A percentile compares a stretch with the other conserved stretches of the same genome.
Conservation (phyloP, 1,140 invertebrate species). For the Battus philenor region DNA sequence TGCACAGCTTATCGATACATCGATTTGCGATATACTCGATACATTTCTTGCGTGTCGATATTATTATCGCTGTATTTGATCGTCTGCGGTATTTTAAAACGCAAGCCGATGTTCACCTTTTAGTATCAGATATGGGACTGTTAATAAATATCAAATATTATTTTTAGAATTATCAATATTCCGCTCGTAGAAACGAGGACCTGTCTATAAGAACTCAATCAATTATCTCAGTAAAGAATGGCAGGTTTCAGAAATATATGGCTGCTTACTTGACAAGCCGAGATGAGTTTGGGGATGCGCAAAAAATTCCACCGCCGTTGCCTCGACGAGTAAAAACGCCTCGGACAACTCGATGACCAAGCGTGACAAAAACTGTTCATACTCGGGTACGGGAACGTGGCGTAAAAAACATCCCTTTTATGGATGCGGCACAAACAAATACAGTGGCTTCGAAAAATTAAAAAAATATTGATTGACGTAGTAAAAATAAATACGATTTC, state of each 20-base stretch:
- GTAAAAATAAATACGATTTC: constrained; percentile 23
- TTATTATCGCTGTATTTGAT: background rate
- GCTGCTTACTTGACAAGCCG: constrained; percentile 38
- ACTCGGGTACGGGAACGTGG: constrained; percentile 34
- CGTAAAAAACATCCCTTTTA: constrained; percentile 46
- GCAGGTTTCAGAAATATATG: constrained; percentile 52
- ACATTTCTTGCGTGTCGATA: constrained; percentile 5
- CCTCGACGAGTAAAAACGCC: constrained; percentile 51
- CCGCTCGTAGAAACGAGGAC: constrained; percentile 24
- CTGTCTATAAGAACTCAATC: constrained; percentile 57
- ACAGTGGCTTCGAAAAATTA: constrained; percentile 34
- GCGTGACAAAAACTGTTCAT: constrained; percentile 50
- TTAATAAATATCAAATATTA: no score
- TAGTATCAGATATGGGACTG: no score
- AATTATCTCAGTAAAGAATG: constrained; percentile 51
- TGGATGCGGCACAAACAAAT: constrained; percentile 51
- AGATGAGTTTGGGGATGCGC: constrained; percentile 46
- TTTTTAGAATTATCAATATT: constrained; percentile 6
- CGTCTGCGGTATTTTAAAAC: constrained; percentile 4
- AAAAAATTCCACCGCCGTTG: constrained; percentile 44
- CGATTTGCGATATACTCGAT: constrained; percentile 18
- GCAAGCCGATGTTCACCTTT: no score
- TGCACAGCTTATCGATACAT: constrained; percentile 48
- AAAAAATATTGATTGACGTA: constrained; percentile 34
- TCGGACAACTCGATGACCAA: constrained; percentile 42